A percentile compares a stretch with the other conserved stretches of the same genome.
These are phyloP conservation scores for Pseudonaja textilis DNA, from an alignment of 2,113 vertebrate genomes.

Conservation along the genomic window DNA sequence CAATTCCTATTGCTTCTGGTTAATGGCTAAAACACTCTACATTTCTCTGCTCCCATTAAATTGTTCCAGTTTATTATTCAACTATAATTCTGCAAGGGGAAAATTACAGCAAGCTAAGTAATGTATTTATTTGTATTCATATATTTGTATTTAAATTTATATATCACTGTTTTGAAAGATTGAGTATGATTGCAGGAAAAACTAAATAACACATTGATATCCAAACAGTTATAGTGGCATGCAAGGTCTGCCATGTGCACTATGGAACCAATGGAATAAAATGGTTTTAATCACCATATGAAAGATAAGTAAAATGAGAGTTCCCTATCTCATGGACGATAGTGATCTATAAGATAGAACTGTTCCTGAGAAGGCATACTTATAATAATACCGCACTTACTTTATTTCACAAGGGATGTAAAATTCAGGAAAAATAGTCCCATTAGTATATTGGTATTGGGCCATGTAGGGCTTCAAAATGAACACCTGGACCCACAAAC, in stretches of 20 bases:
- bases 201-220: not conserved
- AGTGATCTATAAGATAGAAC: not conserved
- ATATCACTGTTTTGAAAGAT: not conserved
- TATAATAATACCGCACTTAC: not conserved
- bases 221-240: not conserved
- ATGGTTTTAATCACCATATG: not conserved
- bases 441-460: not conserved
- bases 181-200: not conserved
- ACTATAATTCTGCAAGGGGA: not conserved
- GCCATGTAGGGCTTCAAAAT: not conserved
- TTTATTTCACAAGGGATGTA: not conserved
- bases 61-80: not conserved
- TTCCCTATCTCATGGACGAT: not conserved
- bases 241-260: not conserved
- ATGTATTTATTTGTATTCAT: not conserved
- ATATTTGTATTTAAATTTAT: not conserved
- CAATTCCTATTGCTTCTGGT: not conserved
- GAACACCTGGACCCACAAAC: not conserved
- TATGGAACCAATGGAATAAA: not conserved
- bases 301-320: not conserved
- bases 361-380: not conserved
- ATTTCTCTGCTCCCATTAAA: not conserved
- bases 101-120: not conserved
- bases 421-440: not conserved
- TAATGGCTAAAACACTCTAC: not conserved